Conservation (phyloP, 2,888 invertebrate genomes). For the Phoronis australis region DNA sequence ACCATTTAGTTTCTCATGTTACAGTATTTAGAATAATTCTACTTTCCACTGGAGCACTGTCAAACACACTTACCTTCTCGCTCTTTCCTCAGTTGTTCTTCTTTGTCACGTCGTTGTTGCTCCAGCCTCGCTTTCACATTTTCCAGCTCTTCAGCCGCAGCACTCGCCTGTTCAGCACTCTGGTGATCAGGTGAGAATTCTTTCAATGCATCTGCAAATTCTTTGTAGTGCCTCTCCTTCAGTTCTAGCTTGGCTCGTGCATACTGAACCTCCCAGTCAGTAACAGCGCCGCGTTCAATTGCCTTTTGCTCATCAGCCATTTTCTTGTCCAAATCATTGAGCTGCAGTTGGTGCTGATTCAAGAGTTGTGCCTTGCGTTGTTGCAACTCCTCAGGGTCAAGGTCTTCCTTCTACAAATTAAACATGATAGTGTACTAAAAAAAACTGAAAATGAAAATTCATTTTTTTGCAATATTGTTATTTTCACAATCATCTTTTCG, state of each 20-base stretch:
- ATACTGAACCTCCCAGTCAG: constrained; percentile 44
- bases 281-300: constrained; percentile 32
- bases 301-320: constrained; percentile 31
- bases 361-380: constrained; percentile 31
- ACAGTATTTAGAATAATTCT: too few relatives aligned
- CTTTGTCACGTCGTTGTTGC: constrained; percentile 28
- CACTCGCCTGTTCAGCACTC: constrained; percentile 27
- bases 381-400: constrained; percentile 37
- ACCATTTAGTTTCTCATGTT: too few relatives aligned
- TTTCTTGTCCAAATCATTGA: constrained; percentile 33
- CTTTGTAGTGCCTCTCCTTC: constrained; percentile 48
- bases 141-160: constrained; percentile 34
- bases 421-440: not conserved
- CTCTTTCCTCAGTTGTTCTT: constrained; percentile 33
- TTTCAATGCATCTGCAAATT: constrained; percentile 43
- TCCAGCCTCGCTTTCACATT: constrained; percentile 32
- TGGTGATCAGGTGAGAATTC: constrained; percentile 35
- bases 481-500: too few relatives aligned
- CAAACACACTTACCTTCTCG: constrained; percentile 36
- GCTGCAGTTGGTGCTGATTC: constrained; percentile 40
- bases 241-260: constrained; percentile 44
- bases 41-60: too few relatives aligned
- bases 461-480: too few relatives aligned
- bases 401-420: constrained; percentile 29
- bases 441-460: not conserved